These are phyloP conservation scores for Gallinago nigripennis DNA, from an alignment of 2,797 vertebrate genomes.

Conservation along the genomic window DNA sequence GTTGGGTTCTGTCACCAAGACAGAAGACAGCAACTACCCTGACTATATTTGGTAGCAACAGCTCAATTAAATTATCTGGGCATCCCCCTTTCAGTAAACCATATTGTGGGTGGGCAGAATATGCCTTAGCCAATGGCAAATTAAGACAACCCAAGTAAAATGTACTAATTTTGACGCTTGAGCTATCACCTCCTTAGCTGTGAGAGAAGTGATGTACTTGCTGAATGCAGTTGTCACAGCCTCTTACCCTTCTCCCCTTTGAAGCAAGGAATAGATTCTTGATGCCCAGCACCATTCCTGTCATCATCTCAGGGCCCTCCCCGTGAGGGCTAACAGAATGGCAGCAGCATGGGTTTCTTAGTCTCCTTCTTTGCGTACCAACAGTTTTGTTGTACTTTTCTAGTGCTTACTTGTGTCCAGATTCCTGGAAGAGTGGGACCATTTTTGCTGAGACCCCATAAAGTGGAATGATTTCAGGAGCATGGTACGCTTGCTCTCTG, in stretches of 20 bases:
- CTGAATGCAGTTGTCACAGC: background rate
- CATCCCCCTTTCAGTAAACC: background rate
- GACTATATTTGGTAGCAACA: background rate
- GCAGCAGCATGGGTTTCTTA: background rate
- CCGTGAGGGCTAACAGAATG: background rate
- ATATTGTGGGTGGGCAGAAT: background rate
- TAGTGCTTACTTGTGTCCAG: constrained; percentile 84
- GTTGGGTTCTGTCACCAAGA: background rate
- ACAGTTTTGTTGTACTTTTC: background rate
- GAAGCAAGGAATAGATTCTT: background rate
- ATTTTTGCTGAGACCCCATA: constrained; percentile 88
- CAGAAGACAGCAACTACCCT: background rate
- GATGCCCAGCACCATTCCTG: background rate
- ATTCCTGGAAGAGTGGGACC: constrained; percentile 88
- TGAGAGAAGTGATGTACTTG: background rate
- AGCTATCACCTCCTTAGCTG: background rate
- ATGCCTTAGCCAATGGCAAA: background rate
- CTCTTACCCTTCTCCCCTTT: background rate
- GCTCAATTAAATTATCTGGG: background rate
- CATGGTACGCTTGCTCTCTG: constrained; percentile 80
- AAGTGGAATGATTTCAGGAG: constrained; percentile 89
- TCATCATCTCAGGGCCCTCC: background rate
- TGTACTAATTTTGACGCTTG: background rate
- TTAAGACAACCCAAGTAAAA: background rate
- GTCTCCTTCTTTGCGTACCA: background rate